Evolutionary conservation across 2,797 vertebrate genomes (phyloP), one percentile per base, ranked within the genome.

Genomic region (Sebastes miniatus): DNA sequence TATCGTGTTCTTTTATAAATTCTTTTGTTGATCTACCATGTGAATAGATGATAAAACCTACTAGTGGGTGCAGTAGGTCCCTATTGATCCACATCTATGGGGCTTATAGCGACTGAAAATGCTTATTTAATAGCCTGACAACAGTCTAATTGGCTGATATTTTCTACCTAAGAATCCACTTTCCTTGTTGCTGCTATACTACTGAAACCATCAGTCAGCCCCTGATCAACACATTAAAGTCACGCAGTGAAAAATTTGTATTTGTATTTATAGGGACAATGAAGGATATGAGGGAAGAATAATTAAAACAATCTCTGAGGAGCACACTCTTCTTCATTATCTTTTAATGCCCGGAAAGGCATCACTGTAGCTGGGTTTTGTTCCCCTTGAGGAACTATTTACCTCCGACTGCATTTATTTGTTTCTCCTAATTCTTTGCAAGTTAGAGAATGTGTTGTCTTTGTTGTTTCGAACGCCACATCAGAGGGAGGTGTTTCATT

Each of bases 311-410:
- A 75, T 56, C 27, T 77, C 62, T 25, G 24, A 69, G 64, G 57
- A 73, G 24, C 66, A 43, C 47, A 43, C 31, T 22, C 4, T 56
- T 80, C 39, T 63, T 77, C 36, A 77, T 83, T 85, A 84, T 84
- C 69, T 87, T 59, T 73, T 63, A 77, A 73, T 80, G 39, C 63
- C 81, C 75, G 66, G 16, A 52, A 76, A 79, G 61, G 22, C 47
- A 4, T 61, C 52, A 3, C 50, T 68, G 59, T 14, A 16, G 32
- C 75, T 20, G 43, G 9, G 10, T 79, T 81, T 81, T 74, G 34
- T 79, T 77, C 63, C 71, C 71, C 69, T 75, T 54, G 58, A 83
- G 64, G 25, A 79, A 83, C 75, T 39, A 68, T 80, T 80, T 71
- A 80, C 66, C 70, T 71, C 64, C 1, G 1, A 76, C 68, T 71